A percentile compares a stretch with the other conserved stretches of the same genome.
Conservation (phyloP, 2,888 invertebrate species). For the Cecidostiba fungosa region DNA sequence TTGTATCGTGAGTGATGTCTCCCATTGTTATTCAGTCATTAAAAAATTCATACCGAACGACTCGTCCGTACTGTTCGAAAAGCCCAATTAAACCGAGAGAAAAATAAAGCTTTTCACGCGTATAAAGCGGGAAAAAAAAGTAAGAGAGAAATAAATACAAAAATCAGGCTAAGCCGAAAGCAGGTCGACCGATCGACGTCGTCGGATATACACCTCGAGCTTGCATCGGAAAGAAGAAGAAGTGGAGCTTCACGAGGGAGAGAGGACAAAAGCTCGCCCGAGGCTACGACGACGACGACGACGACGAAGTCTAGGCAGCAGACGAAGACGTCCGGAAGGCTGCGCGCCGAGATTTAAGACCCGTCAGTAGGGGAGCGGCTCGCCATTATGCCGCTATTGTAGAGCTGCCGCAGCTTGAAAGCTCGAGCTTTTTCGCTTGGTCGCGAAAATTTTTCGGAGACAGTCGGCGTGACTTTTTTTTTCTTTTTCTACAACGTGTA, state of each 20-base stretch:
- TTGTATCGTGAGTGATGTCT: too few relatives aligned
- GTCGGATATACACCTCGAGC: background rate
- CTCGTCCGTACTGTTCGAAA: too few relatives aligned
- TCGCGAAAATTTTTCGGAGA: background rate
- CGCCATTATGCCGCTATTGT: constrained; percentile 54
- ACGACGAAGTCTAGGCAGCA: background rate
- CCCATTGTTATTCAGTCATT: too few relatives aligned
- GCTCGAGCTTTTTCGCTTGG: background rate
- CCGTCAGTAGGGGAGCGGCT: background rate
- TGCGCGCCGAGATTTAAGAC: constrained; percentile 5
- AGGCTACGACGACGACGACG: constrained; percentile 9
- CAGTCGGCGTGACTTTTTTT: too few relatives aligned
- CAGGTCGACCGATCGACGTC: constrained; percentile 42
- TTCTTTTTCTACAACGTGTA: too few relatives aligned
- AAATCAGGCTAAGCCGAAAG: background rate
- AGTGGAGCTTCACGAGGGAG: background rate
- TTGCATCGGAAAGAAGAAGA: background rate
- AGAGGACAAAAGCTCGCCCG: constrained; percentile 18
- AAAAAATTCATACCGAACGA: too few relatives aligned
- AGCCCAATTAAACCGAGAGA: background rate
- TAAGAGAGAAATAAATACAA: background rate
- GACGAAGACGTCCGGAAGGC: constrained; percentile 25
- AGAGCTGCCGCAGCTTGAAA: background rate
- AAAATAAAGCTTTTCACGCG: background rate
- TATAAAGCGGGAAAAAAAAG: background rate